These are phyloP conservation scores for Drosophila paranaensis DNA, from an alignment of 2,888 invertebrate species.

Conservation along the genomic window DNA sequence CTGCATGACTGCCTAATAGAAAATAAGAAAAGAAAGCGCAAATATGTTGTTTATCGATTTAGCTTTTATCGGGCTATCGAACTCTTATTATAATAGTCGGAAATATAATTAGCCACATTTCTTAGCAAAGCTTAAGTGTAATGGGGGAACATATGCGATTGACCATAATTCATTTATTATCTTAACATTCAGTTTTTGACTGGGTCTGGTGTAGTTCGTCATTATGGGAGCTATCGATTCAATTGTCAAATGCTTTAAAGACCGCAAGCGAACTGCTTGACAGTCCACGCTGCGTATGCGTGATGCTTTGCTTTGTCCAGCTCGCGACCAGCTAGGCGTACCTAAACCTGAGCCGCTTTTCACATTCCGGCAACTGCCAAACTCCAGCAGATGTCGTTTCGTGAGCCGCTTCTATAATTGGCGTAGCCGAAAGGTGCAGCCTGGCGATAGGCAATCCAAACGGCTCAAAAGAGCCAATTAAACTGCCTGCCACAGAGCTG, in stretches of 20 bases:
- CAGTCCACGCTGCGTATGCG: slow-evolving; percentile 43
- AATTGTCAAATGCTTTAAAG: neutral
- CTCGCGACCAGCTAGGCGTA: slow-evolving; percentile 17
- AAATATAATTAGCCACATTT: neutral
- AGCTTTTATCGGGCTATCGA: slow-evolving; percentile 7
- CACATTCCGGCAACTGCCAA: slow-evolving; percentile 13
- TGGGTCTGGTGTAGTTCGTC: neutral
- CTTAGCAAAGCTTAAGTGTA: too few species aligned
- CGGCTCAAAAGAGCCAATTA: slow-evolving; percentile 66
- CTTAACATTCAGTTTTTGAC: neutral
- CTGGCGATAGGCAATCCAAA: slow-evolving; percentile 17
- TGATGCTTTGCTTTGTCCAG: slow-evolving; percentile 28
- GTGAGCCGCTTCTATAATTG: slow-evolving; percentile 34
- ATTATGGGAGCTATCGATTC: neutral
- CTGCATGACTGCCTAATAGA: neutral
- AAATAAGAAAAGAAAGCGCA: slow-evolving; percentile 21
- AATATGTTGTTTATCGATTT: slow-evolving; percentile 3
- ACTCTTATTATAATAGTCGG: neutral
- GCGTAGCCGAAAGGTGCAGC: slow-evolving; percentile 19
- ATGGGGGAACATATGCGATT: neutral
- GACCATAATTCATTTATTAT: neutral
- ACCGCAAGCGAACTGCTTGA: neutral
- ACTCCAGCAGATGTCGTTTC: slow-evolving; percentile 4
- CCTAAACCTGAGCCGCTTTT: slow-evolving; percentile 57
- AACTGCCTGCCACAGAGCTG: slow-evolving; percentile 39